These are phyloP conservation scores for Rhynchotus rufescens DNA, from an alignment of 2,797 vertebrate genomes.

Conservation along the genomic window DNA sequence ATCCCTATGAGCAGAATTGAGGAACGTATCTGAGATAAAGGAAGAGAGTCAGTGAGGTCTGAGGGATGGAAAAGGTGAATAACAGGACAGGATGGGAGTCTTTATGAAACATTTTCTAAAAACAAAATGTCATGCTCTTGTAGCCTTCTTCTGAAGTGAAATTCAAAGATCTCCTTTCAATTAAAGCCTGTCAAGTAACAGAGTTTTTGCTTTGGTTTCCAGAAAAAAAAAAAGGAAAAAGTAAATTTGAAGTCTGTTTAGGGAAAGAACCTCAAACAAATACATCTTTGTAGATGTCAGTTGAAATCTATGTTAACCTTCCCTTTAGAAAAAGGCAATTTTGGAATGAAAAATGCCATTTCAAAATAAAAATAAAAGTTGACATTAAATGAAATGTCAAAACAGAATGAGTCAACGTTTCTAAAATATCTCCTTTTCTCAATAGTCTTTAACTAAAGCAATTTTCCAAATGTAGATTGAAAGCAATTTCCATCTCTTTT, in stretches of 20 bases:
- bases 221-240: neutral
- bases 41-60: neutral
- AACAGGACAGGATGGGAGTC: neutral
- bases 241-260: neutral
- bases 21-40: neutral
- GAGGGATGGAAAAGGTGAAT: neutral
- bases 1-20: neutral
- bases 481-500: neutral
- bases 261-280: constrained; percentile 15
- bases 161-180: constrained; percentile 26
- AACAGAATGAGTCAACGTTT: constrained; percentile 57
- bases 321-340: constrained; percentile 22
- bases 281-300: neutral
- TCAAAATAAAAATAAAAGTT: constrained; percentile 59
- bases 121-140: neutral
- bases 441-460: constrained; percentile 9
- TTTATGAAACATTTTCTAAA: neutral
- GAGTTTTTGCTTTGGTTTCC: neutral
- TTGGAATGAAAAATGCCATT: constrained; percentile 44
- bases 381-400: constrained; percentile 67
- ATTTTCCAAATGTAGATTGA: constrained; percentile 16
- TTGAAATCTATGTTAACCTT: constrained; percentile 51
- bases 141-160: neutral
- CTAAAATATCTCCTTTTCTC: constrained; percentile 39
- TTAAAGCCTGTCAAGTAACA: neutral